Base-by-base conservation (phyloP, 1,140 invertebrate species). In the Drosophila grimshawi region DNA sequence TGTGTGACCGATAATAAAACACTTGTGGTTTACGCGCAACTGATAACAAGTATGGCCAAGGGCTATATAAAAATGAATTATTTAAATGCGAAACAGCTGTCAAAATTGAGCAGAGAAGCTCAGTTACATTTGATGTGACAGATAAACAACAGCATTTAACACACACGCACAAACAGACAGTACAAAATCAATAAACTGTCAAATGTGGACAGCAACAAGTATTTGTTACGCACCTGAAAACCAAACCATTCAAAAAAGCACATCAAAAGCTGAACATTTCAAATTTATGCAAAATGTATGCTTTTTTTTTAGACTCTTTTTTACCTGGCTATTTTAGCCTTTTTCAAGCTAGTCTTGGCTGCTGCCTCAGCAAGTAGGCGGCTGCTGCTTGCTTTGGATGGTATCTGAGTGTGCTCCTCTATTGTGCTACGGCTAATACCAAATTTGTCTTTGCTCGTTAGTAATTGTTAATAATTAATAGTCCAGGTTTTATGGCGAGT, bases 1-100 rank as follows among this genome's bases (percentile, higher is more conserved):
- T 43, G n/a, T 69, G n/a, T 67, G 66, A 69, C 66, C 66, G 66
- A 63, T 70, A 69, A 57, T 57, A 56, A 57, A 72, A 66, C 53
- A 59, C n/a, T 59, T 65, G 39, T 32, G n/a, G n/a, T 2, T 48
- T 49, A 48, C 43, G 2, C 29, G 5, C 11, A 41, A 8, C 19
- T 41, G 60, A 51, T 71, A 65, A 74, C 69, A 74, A 74, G 37
- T n/a, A 43, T 39, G 5, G 32, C 37, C 7, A 8, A n/a, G 2
- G 19, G 32, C 32, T 48, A 7, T 60, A 59, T 60, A 48, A 35
- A 48, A 19, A 60, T 10, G 1, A 19, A 19, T 19, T 19, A 19
- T 19, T 19, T 19, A 19, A 19, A 19, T 19, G 19, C 30, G 10
- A 10, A 60, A 60, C 43, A 60, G 43, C 57, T 60, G 43, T 32